Conservation (phyloP, 2,113 vertebrate species). For the Dendropsophus ebraccatus region DNA sequence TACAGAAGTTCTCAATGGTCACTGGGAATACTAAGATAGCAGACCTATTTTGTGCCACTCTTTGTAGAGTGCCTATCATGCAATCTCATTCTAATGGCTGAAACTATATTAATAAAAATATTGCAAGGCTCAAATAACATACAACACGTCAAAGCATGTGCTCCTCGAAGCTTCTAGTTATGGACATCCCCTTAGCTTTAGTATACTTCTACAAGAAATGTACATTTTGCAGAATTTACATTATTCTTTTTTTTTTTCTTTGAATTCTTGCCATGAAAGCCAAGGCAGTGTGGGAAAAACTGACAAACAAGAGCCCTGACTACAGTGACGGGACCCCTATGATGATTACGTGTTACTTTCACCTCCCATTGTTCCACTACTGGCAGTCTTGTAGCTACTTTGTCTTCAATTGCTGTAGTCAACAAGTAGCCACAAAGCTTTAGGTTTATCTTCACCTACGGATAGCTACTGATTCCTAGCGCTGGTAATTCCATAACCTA, state of each 20-base stretch:
- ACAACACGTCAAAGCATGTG: too few relatives aligned
- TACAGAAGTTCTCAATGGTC: too few relatives aligned
- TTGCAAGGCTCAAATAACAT: not conserved
- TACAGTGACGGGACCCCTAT: constrained; percentile 10
- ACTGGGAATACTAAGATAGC: too few relatives aligned
- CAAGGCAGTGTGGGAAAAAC: constrained; percentile 2
- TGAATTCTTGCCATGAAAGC: not conserved
- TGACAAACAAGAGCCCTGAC: constrained; percentile 9
- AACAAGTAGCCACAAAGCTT: not conserved
- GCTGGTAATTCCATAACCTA: not conserved
- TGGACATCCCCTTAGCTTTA: not conserved
- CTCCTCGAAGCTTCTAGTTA: not conserved
- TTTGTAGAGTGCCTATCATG: too few relatives aligned
- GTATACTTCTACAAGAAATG: not conserved
- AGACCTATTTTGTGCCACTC: too few relatives aligned
- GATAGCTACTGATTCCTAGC: not conserved
- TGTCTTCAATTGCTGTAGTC: not conserved
- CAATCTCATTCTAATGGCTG: too few relatives aligned
- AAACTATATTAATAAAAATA: too few relatives aligned
- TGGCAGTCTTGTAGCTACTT: not conserved
- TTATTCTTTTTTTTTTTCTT: not conserved
- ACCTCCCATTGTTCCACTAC: constrained; percentile 34
- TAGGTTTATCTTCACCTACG: not conserved
- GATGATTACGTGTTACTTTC: not conserved
- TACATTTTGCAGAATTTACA: not conserved